Evolutionary conservation across 2,888 invertebrate genomes (phyloP).

Genomic region (Homarus gammarus): DNA sequence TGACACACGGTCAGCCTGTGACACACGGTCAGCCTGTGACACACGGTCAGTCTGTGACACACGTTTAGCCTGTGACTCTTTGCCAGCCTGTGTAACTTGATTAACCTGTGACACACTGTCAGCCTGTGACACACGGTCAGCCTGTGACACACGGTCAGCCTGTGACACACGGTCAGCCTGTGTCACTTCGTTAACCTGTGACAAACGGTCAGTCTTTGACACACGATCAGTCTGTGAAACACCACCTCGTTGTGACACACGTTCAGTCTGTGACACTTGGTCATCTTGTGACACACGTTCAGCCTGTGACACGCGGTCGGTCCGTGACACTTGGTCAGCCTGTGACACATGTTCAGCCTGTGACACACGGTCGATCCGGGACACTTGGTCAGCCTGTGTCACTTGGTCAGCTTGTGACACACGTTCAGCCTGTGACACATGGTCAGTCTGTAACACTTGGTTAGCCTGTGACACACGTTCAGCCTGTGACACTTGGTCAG

Average conservation of each 20-base stretch:
- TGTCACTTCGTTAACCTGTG: neutral
- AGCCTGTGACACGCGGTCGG: neutral
- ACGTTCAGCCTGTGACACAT: neutral
- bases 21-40: neutral
- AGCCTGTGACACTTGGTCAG: neutral
- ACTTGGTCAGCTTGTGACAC: neutral
- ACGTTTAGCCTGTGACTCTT: neutral
- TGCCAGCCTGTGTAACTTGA: neutral
- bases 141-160: neutral
- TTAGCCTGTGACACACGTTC: neutral
- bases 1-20: neutral
- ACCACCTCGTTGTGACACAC: neutral
- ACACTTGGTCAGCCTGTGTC: neutral
- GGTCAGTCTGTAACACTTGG: neutral
- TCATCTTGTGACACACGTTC: neutral
- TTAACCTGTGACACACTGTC: slow-evolving; percentile 1
- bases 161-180: neutral
- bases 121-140: neutral
- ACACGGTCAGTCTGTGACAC: neutral
- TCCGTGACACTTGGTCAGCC: too few species aligned
- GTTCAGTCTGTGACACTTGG: neutral
- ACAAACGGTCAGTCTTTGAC: neutral
- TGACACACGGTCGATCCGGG: neutral
- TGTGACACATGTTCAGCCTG: neutral
- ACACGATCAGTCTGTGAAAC: neutral